These are phyloP conservation scores for Pipra filicauda DNA, from an alignment of 2,113 vertebrate species.

Conservation along the genomic window DNA sequence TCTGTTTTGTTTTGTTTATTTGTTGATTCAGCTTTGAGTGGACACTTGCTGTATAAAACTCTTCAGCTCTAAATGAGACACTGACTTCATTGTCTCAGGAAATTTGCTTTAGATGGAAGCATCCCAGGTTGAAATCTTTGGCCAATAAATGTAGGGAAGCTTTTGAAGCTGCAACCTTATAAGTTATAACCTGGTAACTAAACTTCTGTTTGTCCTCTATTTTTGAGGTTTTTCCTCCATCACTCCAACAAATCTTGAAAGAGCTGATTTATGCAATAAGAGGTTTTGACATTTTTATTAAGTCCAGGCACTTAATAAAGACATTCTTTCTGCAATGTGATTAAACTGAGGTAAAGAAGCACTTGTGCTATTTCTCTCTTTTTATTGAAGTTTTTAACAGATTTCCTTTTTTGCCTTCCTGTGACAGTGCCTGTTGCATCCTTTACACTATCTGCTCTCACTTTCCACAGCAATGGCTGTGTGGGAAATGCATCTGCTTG, in stretches of 20 bases:
- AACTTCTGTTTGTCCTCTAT: constrained; percentile 20
- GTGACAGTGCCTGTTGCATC: not conserved
- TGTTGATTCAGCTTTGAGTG: constrained; percentile 19
- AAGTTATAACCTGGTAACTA: not conserved
- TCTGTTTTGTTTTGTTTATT: not conserved
- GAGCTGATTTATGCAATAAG: not conserved
- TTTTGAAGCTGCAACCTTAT: not conserved
- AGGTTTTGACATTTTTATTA: constrained; percentile 32
- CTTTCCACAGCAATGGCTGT: not conserved
- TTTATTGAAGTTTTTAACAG: not conserved
- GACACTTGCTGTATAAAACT: not conserved
- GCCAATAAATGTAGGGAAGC: not conserved
- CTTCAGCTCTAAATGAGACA: constrained; percentile 6
- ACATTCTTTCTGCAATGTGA: not conserved
- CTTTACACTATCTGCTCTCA: not conserved
- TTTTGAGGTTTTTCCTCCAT: not conserved
- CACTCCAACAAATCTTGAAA: not conserved
- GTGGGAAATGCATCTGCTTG: not conserved
- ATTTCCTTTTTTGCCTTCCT: not conserved
- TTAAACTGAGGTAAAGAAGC: not conserved
- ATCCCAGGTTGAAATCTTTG: not conserved
- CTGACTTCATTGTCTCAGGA: constrained; percentile 17
- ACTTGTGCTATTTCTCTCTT: not conserved
- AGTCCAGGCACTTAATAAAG: not conserved
- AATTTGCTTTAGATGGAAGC: constrained; percentile 4